Evolutionary conservation across 2,888 invertebrate species (phyloP), one percentile per base, ranked within the genome.

Genomic region (Nymphalis urticae): DNA sequence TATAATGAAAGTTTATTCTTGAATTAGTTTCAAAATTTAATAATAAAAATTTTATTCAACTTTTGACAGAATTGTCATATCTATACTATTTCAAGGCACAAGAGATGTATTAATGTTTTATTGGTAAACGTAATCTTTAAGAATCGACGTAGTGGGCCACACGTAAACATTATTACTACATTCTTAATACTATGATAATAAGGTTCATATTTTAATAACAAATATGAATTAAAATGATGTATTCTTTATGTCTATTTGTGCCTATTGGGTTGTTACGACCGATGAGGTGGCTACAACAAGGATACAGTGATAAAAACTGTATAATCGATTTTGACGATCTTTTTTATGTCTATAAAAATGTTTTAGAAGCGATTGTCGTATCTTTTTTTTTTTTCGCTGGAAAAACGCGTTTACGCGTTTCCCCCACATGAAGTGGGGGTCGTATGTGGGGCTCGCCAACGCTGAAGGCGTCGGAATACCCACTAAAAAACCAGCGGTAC

Each of bases 41-140:
- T 50, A 6, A 7, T 50, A 8, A 50, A 48, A 50, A 24, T 78
- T 73, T 48, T 71, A 36, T 73, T 64, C 17, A 13, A 24, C 24
- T 36, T 36, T 6, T 17, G 42, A 32, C 8, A 27, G 13, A 19
- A n/a, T 24, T 17, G 64, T 62, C 66, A 59, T 76, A 74, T 85
- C 86, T 85, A 83, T 58, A 75, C 27, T 72, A 76, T 75, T 66
- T 73, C 67, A 70, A 72, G 74, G 60, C 65, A 72, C 62, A 73
- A 71, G 64, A 72, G 71, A 75, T 72, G 76, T 76, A 75, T 73
- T 80, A 82, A 87, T 85, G 84, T 87, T 85, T 88, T 85, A 86
- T 84, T 83, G 82, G 70, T 74, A 70, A 77, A 75, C 75, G 80
- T 79, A 80, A 80, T 81, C 85, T 82, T 83, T 84, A 82, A 79